These are phyloP conservation scores for Tautogolabrus adspersus DNA, from an alignment of 2,113 vertebrate species.

Conservation along the genomic window DNA sequence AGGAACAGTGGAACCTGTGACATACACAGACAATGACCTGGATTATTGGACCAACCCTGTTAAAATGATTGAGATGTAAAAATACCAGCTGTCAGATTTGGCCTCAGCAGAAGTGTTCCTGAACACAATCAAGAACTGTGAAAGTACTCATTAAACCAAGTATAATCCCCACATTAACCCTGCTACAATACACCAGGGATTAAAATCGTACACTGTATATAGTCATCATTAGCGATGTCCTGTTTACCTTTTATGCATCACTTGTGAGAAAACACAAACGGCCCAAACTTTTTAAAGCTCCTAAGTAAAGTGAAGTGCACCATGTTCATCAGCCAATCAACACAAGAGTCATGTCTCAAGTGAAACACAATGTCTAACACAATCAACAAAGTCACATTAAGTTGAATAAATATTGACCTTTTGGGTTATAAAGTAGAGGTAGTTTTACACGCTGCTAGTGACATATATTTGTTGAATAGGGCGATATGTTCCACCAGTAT, in stretches of 20 bases:
- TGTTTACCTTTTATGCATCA: slow-evolving; percentile 61
- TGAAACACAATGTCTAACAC: too few species aligned
- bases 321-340: neutral
- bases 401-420: too few species aligned
- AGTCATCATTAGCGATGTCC: slow-evolving; percentile 45
- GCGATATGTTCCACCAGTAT: too few species aligned
- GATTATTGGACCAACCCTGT: slow-evolving; percentile 3
- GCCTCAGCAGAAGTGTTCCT: slow-evolving; percentile 17
- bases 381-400: too few species aligned
- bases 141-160: slow-evolving; percentile 45
- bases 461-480: too few species aligned
- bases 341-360: neutral
- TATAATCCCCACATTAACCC: slow-evolving; percentile 47
- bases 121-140: slow-evolving; percentile 1
- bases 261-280: neutral
- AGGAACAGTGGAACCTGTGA: neutral
- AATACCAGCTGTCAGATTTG: slow-evolving; percentile 42
- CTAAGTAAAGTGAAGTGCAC: neutral
- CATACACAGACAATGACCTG: slow-evolving; percentile 3
- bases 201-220: slow-evolving; percentile 44
- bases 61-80: slow-evolving; percentile 26
- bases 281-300: neutral
- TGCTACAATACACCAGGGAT: slow-evolving; percentile 45
- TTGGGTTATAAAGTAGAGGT: too few species aligned
- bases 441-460: too few species aligned